These are phyloP conservation scores for Mercenaria mercenaria DNA, from an alignment of 1,140 invertebrate genomes.

Conservation along the genomic window DNA sequence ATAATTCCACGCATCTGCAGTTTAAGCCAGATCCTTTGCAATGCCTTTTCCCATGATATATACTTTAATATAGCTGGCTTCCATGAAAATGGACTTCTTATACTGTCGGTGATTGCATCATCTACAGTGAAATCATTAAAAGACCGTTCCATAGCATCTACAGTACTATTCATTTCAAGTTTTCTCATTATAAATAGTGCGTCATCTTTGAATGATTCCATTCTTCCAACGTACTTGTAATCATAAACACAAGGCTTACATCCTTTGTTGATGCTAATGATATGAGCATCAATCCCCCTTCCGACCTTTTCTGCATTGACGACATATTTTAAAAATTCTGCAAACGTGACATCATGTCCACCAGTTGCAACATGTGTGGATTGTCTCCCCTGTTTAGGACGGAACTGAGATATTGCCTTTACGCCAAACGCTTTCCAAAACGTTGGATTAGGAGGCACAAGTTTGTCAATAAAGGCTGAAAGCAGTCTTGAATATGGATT, in stretches of 20 bases:
- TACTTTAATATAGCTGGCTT: constrained; percentile 34
- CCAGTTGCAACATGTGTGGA: neutral
- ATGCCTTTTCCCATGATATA: constrained; percentile 54
- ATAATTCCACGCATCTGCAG: constrained; percentile 56
- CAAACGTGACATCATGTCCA: constrained; percentile 46
- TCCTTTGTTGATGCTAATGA: constrained; percentile 35
- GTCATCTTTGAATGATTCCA: constrained; percentile 42
- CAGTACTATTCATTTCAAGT: constrained; percentile 6
- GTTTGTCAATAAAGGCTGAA: constrained; percentile 55
- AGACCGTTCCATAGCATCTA: neutral
- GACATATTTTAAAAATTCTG: constrained; percentile 49
- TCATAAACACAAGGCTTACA: constrained; percentile 47
- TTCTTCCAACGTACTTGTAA: constrained; percentile 42
- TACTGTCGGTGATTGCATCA: constrained; percentile 48
- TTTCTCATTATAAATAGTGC: constrained; percentile 25
- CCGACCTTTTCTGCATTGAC: neutral
- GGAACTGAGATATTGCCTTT: neutral
- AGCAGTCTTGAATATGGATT: constrained; percentile 50
- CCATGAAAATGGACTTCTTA: constrained; percentile 22
- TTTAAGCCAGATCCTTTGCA: constrained; percentile 49
- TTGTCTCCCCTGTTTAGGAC: neutral
- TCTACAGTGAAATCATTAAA: neutral
- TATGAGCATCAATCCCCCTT: constrained; percentile 21
- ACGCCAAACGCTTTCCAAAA: constrained; percentile 56
- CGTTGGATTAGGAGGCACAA: constrained; percentile 41